Percentiles rank a stretch among this genome's conserved stretches.
Evolutionary conservation across 2,113 vertebrate genomes (phyloP).

Genomic region (Elachura formosa): DNA sequence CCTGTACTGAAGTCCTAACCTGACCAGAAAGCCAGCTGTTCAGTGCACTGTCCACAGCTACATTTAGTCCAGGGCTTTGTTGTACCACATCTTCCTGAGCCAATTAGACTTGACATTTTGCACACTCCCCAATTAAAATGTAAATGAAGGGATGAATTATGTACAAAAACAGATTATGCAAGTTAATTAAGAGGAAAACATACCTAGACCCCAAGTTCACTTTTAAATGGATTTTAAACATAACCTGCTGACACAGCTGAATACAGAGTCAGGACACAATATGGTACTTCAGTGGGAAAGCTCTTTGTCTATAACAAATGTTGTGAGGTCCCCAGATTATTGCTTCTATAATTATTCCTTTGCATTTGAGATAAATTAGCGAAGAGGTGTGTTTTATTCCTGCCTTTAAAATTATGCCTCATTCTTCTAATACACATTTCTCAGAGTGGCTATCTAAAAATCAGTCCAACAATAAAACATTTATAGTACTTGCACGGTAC

Average conservation of each 20-base stretch:
- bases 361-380: background rate
- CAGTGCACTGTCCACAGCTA: background rate
- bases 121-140: constrained; percentile 71
- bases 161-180: constrained; percentile 57
- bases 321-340: background rate
- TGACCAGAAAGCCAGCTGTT: constrained; percentile 37
- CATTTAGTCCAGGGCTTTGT: constrained; percentile 41
- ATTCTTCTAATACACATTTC: background rate
- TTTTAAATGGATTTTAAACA: constrained; percentile 19
- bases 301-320: background rate
- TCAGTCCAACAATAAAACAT: background rate
- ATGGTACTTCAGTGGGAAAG: background rate
- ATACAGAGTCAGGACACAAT: background rate
- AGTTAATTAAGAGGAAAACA: constrained; percentile 70
- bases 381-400: background rate
- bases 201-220: constrained; percentile 45
- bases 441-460: background rate
- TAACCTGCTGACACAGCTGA: constrained; percentile 5
- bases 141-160: constrained; percentile 71
- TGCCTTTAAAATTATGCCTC: background rate
- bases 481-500: background rate
- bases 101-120: constrained; percentile 77
- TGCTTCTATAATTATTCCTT: background rate
- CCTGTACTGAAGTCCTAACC: background rate
- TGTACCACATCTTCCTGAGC: constrained; percentile 54